Conservation (phyloP, 2,113 vertebrate genomes). For the Neopipo cinnamomea region DNA sequence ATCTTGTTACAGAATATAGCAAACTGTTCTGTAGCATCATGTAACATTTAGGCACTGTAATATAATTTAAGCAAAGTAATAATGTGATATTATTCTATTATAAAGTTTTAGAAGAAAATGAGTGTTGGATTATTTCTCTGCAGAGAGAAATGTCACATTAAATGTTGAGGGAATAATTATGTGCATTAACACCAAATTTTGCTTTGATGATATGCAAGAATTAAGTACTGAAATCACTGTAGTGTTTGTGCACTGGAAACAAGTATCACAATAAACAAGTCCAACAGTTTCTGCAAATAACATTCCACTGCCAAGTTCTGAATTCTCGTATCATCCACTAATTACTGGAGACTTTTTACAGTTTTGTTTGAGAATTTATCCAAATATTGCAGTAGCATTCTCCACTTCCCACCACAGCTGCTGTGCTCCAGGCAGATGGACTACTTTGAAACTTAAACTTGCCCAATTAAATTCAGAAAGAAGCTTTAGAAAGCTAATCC, state of each 20-base stretch:
- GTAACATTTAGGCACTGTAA: neutral
- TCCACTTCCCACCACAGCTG: conserved; percentile 9
- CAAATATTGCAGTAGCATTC: conserved; percentile 17
- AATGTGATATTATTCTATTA: neutral
- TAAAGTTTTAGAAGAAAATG: neutral
- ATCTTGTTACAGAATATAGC: neutral
- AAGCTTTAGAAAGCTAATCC: conserved; percentile 28
- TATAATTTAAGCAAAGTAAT: neutral
- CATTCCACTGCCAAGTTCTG: neutral
- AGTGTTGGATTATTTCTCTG: neutral
- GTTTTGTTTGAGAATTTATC: conserved; percentile 17
- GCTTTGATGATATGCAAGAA: neutral
- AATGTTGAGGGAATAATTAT: neutral
- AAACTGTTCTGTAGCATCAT: neutral
- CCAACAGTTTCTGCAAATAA: neutral
- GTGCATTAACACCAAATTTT: neutral
- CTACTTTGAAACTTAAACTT: conserved; percentile 34
- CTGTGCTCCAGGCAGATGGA: conserved; percentile 40
- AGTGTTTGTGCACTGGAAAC: neutral
- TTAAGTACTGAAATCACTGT: neutral
- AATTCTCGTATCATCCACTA: neutral
- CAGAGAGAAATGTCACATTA: neutral
- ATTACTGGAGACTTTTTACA: conserved; percentile 8
- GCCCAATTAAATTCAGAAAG: conserved; percentile 16
- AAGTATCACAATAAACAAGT: neutral